Evolutionary conservation across 1,140 invertebrate genomes (phyloP).

Genomic region (Acyrthosiphon pisum): DNA sequence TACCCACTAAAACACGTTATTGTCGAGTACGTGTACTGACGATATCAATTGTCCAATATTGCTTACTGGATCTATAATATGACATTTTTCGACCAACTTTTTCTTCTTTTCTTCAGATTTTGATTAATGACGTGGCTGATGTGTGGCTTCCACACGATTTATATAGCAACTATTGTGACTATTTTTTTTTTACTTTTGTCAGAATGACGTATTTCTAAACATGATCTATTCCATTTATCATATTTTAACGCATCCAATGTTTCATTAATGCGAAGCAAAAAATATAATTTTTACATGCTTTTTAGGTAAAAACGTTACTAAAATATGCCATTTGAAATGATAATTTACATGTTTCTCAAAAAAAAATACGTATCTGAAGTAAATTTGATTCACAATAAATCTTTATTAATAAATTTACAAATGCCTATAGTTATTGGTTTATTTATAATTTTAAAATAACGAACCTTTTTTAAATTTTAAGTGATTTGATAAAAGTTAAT

Average conservation of each 20-base stretch:
- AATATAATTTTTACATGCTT: not conserved
- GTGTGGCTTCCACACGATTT: not conserved
- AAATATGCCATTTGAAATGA: not conserved
- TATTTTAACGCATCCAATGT: not conserved
- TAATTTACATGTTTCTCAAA: not conserved
- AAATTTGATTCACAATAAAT: not conserved
- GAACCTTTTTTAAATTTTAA: too few relatives aligned
- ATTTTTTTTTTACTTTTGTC: not conserved
- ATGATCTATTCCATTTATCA: conserved; percentile 37
- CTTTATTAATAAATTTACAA: not conserved
- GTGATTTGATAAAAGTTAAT: too few relatives aligned
- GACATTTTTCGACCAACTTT: conserved; percentile 15
- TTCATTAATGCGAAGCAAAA: not conserved
- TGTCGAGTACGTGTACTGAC: not conserved
- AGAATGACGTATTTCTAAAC: not conserved
- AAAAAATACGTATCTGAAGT: not conserved
- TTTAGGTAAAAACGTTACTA: not conserved
- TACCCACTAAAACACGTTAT: not conserved
- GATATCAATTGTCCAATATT: conserved; percentile 28
- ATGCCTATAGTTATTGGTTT: not conserved
- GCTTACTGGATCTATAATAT: not conserved
- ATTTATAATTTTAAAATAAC: not conserved
- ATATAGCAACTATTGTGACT: not conserved
- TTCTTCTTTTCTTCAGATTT: not conserved
- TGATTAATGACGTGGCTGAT: not conserved